Percentiles rank a stretch among this genome's conserved stretches.
Evolutionary conservation across 1,140 invertebrate genomes (phyloP).

Genomic region (Neuroterus valhalla): DNA sequence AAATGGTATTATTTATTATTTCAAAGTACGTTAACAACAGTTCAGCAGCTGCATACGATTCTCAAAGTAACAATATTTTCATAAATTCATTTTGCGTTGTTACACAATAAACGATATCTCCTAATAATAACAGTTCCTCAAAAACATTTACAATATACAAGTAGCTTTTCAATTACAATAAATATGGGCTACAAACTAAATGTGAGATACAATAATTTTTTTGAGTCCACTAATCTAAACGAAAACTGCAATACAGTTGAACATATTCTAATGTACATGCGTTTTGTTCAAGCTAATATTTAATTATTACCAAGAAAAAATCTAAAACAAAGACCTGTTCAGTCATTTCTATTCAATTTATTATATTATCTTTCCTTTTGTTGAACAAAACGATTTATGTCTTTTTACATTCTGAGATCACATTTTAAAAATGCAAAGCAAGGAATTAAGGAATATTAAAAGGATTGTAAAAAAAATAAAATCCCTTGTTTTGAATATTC

Average conservation of each 20-base stretch:
- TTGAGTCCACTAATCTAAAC: slow-evolving; percentile 1
- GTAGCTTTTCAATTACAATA: slow-evolving; percentile 47
- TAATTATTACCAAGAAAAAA: slow-evolving; percentile 1
- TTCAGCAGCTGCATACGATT: slow-evolving; percentile 50
- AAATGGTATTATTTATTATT: slow-evolving; percentile 48
- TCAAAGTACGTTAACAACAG: slow-evolving; percentile 55
- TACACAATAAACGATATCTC: slow-evolving; percentile 48
- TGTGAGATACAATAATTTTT: slow-evolving; percentile 35
- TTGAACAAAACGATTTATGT: no score
- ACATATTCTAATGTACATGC: slow-evolving; percentile 1
- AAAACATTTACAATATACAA: slow-evolving; percentile 58
- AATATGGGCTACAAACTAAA: slow-evolving; percentile 50
- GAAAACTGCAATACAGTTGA: slow-evolving; percentile 6
- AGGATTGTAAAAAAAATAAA: background rate
- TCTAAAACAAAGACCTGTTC: background rate
- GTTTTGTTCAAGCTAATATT: background rate
- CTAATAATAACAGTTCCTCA: slow-evolving; percentile 42
- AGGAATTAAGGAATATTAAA: no score
- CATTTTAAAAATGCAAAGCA: no score
- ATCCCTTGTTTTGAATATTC: no score
- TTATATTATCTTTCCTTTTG: no score
- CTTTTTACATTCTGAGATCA: no score
- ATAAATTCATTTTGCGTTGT: slow-evolving; percentile 48
- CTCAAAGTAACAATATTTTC: slow-evolving; percentile 56
- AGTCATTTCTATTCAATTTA: background rate